These are phyloP conservation scores for Acleris cristana DNA, from an alignment of 2,888 invertebrate species.

Conservation along the genomic window DNA sequence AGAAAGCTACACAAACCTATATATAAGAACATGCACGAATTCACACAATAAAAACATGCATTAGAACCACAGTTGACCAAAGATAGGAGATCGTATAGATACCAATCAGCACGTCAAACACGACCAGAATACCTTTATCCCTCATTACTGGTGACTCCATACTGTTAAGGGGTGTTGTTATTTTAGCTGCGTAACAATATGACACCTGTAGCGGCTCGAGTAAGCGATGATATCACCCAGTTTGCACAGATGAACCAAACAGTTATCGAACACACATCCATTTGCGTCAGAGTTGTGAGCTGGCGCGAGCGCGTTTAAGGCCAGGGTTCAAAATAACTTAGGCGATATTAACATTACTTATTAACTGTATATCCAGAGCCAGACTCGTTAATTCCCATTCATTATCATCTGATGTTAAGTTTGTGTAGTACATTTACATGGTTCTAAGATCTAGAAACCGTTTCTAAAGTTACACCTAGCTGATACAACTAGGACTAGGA, in stretches of 20 bases:
- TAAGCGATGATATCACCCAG: conserved; percentile 65
- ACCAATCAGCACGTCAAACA: conserved; percentile 7
- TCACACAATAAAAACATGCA: conserved; percentile 6
- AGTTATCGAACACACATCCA: conserved; percentile 52
- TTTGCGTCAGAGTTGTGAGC: conserved; percentile 66
- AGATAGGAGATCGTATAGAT: conserved; percentile 2
- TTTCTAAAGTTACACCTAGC: no score
- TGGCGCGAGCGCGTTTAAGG: conserved; percentile 58
- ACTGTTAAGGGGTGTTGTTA: conserved; percentile 27
- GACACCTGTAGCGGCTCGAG: conserved; percentile 42
- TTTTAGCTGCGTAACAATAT: conserved; percentile 37
- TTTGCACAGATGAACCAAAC: conserved; percentile 66
- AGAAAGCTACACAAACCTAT: not conserved
- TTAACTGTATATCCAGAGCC: no score
- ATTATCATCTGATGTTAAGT: no score
- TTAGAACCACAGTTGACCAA: not conserved
- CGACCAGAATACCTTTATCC: conserved; percentile 14
- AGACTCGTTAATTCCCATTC: no score
- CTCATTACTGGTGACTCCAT: not conserved
- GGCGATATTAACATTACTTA: no score
- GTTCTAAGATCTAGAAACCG: not conserved
- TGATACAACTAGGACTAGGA: no score
- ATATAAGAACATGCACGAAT: conserved; percentile 10
- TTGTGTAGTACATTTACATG: no score
- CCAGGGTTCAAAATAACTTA: conserved; percentile 31